A percentile compares a stretch with the other conserved stretches of the same genome.
These are phyloP conservation scores for Cuniculus paca DNA, from an alignment of 2,797 vertebrate species.

Conservation along the genomic window DNA sequence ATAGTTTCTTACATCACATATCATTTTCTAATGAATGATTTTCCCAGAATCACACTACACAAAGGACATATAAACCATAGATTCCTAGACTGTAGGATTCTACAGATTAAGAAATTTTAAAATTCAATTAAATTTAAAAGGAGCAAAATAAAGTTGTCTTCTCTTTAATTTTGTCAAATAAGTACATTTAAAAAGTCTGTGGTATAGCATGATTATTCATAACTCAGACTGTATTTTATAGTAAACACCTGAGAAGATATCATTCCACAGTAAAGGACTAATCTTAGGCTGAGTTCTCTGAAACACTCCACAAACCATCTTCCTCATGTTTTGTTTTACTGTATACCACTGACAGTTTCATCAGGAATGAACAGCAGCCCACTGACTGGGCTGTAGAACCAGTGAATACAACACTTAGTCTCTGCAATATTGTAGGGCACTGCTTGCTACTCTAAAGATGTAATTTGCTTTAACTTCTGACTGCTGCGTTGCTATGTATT, in stretches of 20 bases:
- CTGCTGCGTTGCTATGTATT: not conserved
- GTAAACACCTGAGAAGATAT: not conserved
- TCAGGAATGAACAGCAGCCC: not conserved
- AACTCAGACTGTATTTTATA: not conserved
- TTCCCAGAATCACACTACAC: slow-evolving; percentile 44
- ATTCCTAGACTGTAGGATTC: slow-evolving; percentile 19
- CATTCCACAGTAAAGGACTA: not conserved
- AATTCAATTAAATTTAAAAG: not conserved
- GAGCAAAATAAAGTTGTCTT: not conserved
- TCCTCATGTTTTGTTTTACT: not conserved
- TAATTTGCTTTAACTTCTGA: not conserved
- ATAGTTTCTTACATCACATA: not conserved
- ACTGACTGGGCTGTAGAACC: not conserved
- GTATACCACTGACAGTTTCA: fast-evolving
- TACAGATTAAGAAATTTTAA: slow-evolving; percentile 7
- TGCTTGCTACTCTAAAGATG: not conserved
- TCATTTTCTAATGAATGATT: slow-evolving; percentile 40
- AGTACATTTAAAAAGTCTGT: not conserved
- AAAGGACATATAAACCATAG: slow-evolving; percentile 3
- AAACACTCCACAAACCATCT: not conserved
- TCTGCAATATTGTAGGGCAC: fast-evolving
- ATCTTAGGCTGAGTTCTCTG: not conserved
- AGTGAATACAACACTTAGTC: not conserved
- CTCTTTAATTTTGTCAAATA: slow-evolving; percentile 17
- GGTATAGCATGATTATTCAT: not conserved